phyloP scores from a whole-genome alignment of 1,140 invertebrate species.

The Euura lappo region DNA sequence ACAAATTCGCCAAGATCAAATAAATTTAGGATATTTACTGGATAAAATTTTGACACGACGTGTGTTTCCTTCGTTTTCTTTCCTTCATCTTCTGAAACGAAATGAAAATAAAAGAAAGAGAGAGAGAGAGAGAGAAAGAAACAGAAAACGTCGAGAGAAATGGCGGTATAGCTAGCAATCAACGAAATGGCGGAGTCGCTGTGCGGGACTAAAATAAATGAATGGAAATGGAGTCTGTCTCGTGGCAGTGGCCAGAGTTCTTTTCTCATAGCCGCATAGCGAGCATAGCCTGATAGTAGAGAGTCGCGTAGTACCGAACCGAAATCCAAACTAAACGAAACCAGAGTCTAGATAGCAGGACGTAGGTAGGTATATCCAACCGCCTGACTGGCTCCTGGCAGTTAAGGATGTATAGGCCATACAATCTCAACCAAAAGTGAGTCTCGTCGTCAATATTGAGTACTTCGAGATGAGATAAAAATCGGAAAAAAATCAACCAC shows the following conservation, averaged over 20 bases:
- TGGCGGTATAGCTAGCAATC: constrained; percentile 41
- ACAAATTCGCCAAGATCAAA: too few relatives aligned
- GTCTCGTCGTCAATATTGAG: too few relatives aligned
- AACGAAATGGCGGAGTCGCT: constrained; percentile 51
- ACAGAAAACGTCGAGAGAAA: background rate
- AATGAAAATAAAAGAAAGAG: background rate
- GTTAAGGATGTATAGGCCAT: too few relatives aligned
- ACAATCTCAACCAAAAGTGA: too few relatives aligned
- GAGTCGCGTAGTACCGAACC: background rate
- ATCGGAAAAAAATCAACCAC: too few relatives aligned
- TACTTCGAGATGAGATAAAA: too few relatives aligned
- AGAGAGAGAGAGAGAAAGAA: constrained; percentile 9
- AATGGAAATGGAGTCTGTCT: constrained; percentile 56
- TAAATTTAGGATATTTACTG: too few relatives aligned
- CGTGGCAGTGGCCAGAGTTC: constrained; percentile 18
- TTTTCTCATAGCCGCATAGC: background rate
- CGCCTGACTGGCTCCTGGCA: constrained; percentile 15
- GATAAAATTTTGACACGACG: too few relatives aligned
- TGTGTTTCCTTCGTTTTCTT: too few relatives aligned
- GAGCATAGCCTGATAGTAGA: too few relatives aligned
- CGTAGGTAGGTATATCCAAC: constrained; percentile 18
- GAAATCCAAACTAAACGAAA: background rate
- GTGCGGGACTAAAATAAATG: constrained; percentile 44
- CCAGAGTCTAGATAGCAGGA: constrained; percentile 6
- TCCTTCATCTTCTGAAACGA: too few relatives aligned